Conservation (phyloP, 2,797 vertebrate genomes). For the Dryobates pubescens region DNA sequence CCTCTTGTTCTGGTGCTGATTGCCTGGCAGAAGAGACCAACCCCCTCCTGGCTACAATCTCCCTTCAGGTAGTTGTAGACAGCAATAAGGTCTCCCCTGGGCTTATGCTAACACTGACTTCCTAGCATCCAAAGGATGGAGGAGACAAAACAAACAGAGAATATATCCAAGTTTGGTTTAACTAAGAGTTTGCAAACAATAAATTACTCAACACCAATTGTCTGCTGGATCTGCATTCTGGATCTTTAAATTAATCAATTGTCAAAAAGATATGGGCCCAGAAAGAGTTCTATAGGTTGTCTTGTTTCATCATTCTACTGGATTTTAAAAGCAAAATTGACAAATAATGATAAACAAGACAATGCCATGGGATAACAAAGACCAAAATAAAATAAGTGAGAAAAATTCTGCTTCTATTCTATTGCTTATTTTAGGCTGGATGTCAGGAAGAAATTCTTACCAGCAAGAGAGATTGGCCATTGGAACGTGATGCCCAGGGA, state of each 20-base stretch:
- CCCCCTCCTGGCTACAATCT: no score
- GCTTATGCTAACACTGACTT: not conserved
- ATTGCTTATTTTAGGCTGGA: no score
- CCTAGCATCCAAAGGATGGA: not conserved
- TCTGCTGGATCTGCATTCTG: not conserved
- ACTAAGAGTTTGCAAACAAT: not conserved
- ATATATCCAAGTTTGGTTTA: not conserved
- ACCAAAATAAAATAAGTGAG: not conserved
- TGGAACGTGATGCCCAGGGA: no score
- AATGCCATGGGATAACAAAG: not conserved
- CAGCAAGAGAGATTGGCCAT: no score
- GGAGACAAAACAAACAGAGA: not conserved
- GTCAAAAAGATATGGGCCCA: not conserved
- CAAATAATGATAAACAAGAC: not conserved
- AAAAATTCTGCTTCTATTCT: not conserved
- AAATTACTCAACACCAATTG: not conserved
- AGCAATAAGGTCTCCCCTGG: no score
- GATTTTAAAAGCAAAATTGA: slow-evolving; percentile 9
- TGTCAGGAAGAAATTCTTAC: no score
- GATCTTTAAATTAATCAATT: not conserved
- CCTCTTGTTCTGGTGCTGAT: no score
- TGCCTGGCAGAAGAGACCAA: no score
- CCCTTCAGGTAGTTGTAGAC: no score
- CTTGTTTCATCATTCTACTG: not conserved
- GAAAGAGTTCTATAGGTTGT: not conserved